These are phyloP conservation scores for Notothenia coriiceps DNA, from an alignment of 2,113 vertebrate species.

Conservation along the genomic window DNA sequence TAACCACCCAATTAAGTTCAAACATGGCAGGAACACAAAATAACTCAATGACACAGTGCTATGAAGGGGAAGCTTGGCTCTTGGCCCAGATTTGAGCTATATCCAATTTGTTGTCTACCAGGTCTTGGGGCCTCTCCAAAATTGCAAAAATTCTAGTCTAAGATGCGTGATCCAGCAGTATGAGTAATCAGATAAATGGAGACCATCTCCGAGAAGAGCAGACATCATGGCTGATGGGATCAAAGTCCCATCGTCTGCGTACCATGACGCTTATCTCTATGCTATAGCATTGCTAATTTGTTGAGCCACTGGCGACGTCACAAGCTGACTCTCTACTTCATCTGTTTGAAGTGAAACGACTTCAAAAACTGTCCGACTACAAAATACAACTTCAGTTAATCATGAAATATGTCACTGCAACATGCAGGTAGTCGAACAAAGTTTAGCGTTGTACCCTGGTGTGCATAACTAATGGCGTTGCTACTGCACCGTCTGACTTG, in stretches of 20 bases:
- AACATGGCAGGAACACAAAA: slow-evolving; percentile 48
- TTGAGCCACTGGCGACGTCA: slow-evolving; percentile 71
- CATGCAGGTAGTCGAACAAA: slow-evolving; percentile 5
- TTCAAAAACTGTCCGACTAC: slow-evolving; percentile 17
- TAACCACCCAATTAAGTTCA: slow-evolving; percentile 34
- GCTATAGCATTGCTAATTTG: slow-evolving; percentile 76
- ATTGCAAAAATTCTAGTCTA: slow-evolving; percentile 58
- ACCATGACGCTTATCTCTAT: slow-evolving; percentile 60
- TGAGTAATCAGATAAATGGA: slow-evolving; percentile 73
- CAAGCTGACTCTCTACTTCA: slow-evolving; percentile 37
- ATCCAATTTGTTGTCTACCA: slow-evolving; percentile 69
- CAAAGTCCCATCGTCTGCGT: slow-evolving; percentile 56
- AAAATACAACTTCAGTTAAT: slow-evolving; percentile 48
- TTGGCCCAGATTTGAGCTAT: slow-evolving; percentile 58
- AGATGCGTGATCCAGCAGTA: slow-evolving; percentile 44
- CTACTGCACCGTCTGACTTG: slow-evolving; percentile 21
- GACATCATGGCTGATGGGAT: slow-evolving; percentile 65
- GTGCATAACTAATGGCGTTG: slow-evolving; percentile 39
- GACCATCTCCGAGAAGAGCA: slow-evolving; percentile 54
- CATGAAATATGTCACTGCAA: slow-evolving; percentile 39
- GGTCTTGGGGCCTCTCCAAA: slow-evolving; percentile 65
- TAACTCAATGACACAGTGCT: slow-evolving; percentile 50
- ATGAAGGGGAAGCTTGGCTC: slow-evolving; percentile 57
- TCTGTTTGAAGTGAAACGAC: slow-evolving; percentile 19
- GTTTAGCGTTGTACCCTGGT: slow-evolving; percentile 7